Percentiles rank a stretch among this genome's conserved stretches.
These are phyloP conservation scores for Caenorhabditis sp. DNA, from an alignment of 2,888 invertebrate species.

Conservation along the genomic window DNA sequence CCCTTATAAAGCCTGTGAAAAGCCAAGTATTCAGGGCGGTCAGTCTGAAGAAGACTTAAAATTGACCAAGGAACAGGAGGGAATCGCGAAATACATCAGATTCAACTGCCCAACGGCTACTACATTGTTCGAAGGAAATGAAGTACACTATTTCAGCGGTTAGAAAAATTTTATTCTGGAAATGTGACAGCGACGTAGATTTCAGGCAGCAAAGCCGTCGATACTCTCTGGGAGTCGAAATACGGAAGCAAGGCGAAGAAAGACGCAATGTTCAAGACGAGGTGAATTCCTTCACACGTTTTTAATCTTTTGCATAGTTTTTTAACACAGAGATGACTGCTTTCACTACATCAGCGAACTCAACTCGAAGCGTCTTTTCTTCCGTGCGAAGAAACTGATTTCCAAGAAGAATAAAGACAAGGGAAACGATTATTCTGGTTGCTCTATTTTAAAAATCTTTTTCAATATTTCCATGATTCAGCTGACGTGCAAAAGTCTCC, in stretches of 20 bases:
- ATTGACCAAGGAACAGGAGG: constrained; percentile 84
- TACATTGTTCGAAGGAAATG: constrained; percentile 95
- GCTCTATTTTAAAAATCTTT: background rate
- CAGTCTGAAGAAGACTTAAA: constrained; percentile 38
- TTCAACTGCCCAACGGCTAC: constrained; percentile 94
- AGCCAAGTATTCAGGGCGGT: background rate
- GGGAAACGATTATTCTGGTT: constrained; percentile 31
- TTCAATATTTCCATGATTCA: background rate
- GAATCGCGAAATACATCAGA: constrained; percentile 93
- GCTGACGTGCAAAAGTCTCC: constrained; percentile 57
- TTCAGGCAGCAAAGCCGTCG: constrained; percentile 86
- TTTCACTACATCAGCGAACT: constrained; percentile 59
- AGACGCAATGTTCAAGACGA: constrained; percentile 87
- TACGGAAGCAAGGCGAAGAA: constrained; percentile 85
- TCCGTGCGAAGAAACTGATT: constrained; percentile 77
- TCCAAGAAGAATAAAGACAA: constrained; percentile 71
- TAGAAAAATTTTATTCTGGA: constrained; percentile 68
- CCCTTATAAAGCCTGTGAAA: background rate
- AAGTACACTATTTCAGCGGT: constrained; percentile 97
- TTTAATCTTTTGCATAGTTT: background rate
- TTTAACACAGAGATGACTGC: constrained; percentile 44
- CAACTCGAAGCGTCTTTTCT: constrained; percentile 67
- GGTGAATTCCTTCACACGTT: constrained; percentile 79
- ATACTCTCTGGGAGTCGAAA: constrained; percentile 91
- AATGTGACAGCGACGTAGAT: background rate